Conservation (phyloP, 2,113 vertebrate species). For the Euleptes europaea region DNA sequence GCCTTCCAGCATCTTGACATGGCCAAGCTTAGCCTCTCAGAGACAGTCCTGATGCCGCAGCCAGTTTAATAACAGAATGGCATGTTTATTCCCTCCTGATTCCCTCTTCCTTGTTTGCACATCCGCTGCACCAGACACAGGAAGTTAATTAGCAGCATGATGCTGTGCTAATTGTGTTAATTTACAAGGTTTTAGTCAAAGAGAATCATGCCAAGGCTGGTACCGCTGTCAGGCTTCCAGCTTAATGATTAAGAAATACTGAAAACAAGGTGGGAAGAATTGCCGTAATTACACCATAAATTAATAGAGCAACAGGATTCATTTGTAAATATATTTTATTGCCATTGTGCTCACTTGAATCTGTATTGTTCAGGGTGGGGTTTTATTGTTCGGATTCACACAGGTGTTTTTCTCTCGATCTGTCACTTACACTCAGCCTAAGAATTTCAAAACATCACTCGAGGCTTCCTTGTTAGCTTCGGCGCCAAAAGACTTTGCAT, state of each 20-base stretch:
- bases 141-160: constrained; percentile 98
- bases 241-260: constrained; percentile 92
- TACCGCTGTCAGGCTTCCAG: constrained; percentile 88
- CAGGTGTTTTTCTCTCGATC: constrained; percentile 67
- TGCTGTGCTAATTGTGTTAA: constrained; percentile 99
- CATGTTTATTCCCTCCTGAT: constrained; percentile 87
- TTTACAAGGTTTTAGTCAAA: constrained; percentile 99
- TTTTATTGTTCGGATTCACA: constrained; percentile 56
- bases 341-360: constrained; percentile 77
- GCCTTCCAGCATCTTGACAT: constrained; percentile 76
- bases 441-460: constrained; percentile 62
- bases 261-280: constrained; percentile 87
- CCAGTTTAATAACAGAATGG: constrained; percentile 88
- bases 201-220: constrained; percentile 90
- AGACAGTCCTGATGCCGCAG: constrained; percentile 72
- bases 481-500: constrained; percentile 31
- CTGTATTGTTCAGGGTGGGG: constrained; percentile 58
- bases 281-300: constrained; percentile 87
- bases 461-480: constrained; percentile 51
- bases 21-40: constrained; percentile 72
- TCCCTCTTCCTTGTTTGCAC: constrained; percentile 87
- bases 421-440: constrained; percentile 72
- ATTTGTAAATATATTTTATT: constrained; percentile 84
- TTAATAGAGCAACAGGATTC: constrained; percentile 84
- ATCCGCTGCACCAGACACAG: constrained; percentile 87